phyloP scores from a whole-genome alignment of 1,140 invertebrate genomes.

The Lucilia sericata region DNA sequence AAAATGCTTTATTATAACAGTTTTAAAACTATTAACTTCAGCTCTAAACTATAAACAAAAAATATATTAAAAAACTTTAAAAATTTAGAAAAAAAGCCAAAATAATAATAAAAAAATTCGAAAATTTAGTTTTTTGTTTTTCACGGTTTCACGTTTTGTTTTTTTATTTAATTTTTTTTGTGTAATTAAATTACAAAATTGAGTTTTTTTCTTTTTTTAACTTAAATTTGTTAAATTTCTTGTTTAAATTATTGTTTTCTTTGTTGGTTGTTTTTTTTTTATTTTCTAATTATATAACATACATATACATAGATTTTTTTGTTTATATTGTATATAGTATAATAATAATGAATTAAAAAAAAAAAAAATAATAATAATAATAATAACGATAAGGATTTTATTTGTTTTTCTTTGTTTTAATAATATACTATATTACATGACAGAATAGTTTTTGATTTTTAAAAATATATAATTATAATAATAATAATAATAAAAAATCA shows the following conservation, averaged over 20 bases:
- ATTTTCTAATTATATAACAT: not conserved
- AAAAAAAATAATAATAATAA: not conserved
- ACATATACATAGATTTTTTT: not conserved
- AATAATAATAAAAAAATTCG: not conserved
- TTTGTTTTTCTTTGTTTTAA: not conserved
- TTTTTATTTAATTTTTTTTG: not conserved
- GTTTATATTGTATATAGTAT: not conserved
- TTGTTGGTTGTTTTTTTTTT: not conserved
- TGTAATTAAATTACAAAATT: constrained; percentile 27
- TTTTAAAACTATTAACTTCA: too few species aligned
- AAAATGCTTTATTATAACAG: too few species aligned
- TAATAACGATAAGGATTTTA: constrained; percentile 19
- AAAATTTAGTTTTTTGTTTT: not conserved
- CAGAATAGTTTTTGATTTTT: not conserved
- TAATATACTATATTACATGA: constrained; percentile 18
- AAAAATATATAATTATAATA: not conserved
- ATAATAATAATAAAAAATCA: not conserved
- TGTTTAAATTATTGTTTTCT: not conserved
- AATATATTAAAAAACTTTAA: not conserved
- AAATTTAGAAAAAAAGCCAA: not conserved
- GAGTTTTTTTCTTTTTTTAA: not conserved
- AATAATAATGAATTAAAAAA: not conserved
- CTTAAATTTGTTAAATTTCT: not conserved
- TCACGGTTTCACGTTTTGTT: not conserved
- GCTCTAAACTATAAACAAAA: not conserved